These are phyloP conservation scores for Belgica antarctica DNA, from an alignment of 2,888 invertebrate species.

Conservation along the genomic window DNA sequence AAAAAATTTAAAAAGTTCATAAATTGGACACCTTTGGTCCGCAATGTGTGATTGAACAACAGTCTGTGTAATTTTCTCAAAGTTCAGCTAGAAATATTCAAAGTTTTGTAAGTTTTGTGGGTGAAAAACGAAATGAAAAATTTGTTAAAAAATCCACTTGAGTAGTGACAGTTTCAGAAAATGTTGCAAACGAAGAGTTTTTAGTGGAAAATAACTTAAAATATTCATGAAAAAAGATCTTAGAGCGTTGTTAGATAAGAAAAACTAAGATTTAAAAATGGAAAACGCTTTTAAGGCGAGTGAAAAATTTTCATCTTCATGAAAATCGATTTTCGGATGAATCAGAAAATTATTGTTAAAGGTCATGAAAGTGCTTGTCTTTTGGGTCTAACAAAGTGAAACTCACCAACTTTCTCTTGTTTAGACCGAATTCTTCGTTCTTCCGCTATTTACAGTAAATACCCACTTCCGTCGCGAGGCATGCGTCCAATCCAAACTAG, in stretches of 20 bases:
- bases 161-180: neutral
- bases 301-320: neutral
- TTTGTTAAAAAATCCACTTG: neutral
- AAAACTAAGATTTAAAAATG: neutral
- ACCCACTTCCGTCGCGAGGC: neutral
- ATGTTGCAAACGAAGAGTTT: neutral
- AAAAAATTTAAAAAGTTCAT: neutral
- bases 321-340: slow-evolving; percentile 37
- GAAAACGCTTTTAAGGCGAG: neutral
- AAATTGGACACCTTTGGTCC: neutral
- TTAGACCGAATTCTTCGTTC: too few species aligned
- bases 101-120: slow-evolving; percentile 3
- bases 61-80: slow-evolving; percentile 18
- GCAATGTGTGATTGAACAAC: slow-evolving; percentile 3
- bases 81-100: neutral
- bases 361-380: slow-evolving; percentile 24
- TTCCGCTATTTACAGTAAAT: too few species aligned
- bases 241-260: neutral
- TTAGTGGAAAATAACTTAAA: neutral
- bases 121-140: neutral
- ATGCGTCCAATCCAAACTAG: neutral
- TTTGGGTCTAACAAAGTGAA: neutral
- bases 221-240: neutral
- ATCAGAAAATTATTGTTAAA: slow-evolving; percentile 35
- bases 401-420: neutral